phyloP scores from a whole-genome alignment of 2,113 vertebrate species.

The Pimephales promelas region DNA sequence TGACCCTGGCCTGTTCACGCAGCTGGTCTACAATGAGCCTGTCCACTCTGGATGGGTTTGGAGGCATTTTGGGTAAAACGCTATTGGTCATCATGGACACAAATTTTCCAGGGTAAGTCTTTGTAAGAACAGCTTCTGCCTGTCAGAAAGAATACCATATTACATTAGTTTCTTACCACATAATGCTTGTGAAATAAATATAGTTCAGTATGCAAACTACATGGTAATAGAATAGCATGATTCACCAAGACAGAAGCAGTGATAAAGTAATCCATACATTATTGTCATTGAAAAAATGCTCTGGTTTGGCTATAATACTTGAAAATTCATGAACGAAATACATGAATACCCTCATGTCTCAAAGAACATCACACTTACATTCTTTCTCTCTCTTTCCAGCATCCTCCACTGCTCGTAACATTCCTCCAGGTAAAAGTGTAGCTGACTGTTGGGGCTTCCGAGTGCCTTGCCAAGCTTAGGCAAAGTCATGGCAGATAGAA shows the following conservation, averaged over 20 bases:
- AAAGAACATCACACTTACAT: conserved; percentile 66
- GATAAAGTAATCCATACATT: neutral
- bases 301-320: neutral
- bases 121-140: conserved; percentile 68
- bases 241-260: neutral
- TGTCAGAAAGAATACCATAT: conserved; percentile 53
- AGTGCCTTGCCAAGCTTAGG: conserved; percentile 64
- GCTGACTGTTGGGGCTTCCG: conserved; percentile 70
- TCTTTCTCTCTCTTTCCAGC: conserved; percentile 83
- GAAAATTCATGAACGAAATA: neutral
- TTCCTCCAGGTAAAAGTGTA: conserved; percentile 77
- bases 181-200: neutral
- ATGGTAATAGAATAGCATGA: neutral
- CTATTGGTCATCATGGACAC: conserved; percentile 51
- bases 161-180: neutral
- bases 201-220: neutral
- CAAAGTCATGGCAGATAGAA: conserved; percentile 53
- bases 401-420: conserved; percentile 79
- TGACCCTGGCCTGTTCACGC: conserved; percentile 73
- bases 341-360: neutral
- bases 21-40: conserved; percentile 72
- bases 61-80: conserved; percentile 64
- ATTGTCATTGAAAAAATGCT: neutral
- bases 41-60: conserved; percentile 70
- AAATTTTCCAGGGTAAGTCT: conserved; percentile 64